These are phyloP conservation scores for Cryptomyrus ogoouensis DNA, from an alignment of 2,113 vertebrate species.

Conservation along the genomic window DNA sequence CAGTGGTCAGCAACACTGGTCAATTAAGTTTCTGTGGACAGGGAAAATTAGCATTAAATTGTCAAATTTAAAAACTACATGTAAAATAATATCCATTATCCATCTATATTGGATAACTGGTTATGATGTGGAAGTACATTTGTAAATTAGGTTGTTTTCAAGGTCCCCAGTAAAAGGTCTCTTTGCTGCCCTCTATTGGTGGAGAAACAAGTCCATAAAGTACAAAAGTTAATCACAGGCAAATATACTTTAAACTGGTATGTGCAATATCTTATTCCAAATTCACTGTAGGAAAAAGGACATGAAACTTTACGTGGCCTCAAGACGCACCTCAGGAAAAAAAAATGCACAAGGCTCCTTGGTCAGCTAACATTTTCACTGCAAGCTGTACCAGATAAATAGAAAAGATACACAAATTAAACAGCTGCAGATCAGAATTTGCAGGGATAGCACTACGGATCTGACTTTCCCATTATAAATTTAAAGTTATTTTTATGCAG, in stretches of 20 bases:
- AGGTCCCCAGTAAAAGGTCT: background rate
- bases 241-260: background rate
- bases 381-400: background rate
- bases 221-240: background rate
- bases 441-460: background rate
- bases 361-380: background rate
- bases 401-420: background rate
- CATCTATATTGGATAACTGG: background rate
- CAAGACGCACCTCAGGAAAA: background rate
- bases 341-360: background rate
- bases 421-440: background rate
- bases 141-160: background rate
- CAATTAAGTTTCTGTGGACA: background rate
- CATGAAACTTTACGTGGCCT: background rate
- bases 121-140: background rate
- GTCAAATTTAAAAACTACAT: background rate
- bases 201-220: background rate
- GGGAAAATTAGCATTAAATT: background rate
- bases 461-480: background rate
- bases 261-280: background rate
- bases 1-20: background rate
- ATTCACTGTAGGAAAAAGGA: background rate
- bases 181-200: conserved; percentile 1
- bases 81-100: background rate
- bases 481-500: background rate